These are phyloP conservation scores for Synergus gifuensis DNA, from an alignment of 2,888 invertebrate species.

Conservation along the genomic window DNA sequence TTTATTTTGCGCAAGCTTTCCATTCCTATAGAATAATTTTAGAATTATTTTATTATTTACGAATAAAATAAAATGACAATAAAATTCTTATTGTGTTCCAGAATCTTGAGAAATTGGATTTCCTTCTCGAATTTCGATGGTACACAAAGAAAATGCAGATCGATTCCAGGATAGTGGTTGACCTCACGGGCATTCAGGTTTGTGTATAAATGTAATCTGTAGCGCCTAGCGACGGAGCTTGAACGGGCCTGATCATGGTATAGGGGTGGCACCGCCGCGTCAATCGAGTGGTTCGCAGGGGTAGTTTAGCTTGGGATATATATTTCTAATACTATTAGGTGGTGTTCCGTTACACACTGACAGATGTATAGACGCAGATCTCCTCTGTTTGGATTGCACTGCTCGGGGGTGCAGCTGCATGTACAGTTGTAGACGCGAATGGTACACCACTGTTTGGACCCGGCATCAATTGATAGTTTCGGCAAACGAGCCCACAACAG, in stretches of 20 bases:
- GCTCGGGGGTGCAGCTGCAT: conserved; percentile 59
- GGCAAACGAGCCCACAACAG: conserved; percentile 64
- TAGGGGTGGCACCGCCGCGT: conserved; percentile 38
- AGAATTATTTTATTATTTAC: neutral
- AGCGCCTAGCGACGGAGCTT: conserved; percentile 52
- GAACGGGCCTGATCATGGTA: conserved; percentile 43
- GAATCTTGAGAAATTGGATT: conserved; percentile 25
- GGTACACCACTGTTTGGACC: conserved; percentile 52
- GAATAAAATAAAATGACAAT: neutral
- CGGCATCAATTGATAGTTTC: conserved; percentile 73
- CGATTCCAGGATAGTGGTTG: conserved; percentile 54
- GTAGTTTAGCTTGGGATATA: conserved; percentile 45
- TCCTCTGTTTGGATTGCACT: conserved; percentile 71
- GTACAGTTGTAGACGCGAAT: conserved; percentile 52
- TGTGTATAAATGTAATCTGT: conserved; percentile 49
- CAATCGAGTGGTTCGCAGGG: conserved; percentile 46
- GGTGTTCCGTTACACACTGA: conserved; percentile 77
- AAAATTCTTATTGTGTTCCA: neutral
- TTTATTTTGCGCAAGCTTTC: neutral
- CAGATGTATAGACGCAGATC: conserved; percentile 74
- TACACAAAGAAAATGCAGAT: conserved; percentile 18
- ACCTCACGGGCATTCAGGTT: conserved; percentile 52
- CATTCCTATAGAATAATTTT: neutral
- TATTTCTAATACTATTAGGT: conserved; percentile 76
- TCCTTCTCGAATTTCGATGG: conserved; percentile 8